These are phyloP conservation scores for Cariama cristata DNA, from an alignment of 2,113 vertebrate genomes.

Conservation along the genomic window DNA sequence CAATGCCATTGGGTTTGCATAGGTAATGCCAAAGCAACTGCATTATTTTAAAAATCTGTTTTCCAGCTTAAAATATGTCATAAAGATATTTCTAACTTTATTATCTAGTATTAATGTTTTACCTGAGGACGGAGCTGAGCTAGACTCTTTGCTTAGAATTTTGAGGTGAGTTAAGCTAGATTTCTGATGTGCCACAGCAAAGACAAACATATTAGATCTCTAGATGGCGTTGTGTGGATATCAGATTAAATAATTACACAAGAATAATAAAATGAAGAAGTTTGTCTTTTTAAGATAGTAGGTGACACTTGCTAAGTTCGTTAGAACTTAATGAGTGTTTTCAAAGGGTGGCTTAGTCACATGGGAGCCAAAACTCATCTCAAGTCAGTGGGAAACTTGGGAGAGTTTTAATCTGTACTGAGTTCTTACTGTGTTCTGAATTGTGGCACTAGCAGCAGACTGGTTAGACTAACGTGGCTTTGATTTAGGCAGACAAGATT, in stretches of 20 bases:
- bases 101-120: not conserved
- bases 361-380: not conserved
- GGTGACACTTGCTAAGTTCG: not conserved
- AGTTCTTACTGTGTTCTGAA: not conserved
- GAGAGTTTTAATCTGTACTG: not conserved
- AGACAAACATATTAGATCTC: not conserved
- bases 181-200: not conserved
- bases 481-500: not conserved
- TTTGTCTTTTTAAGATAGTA: not conserved
- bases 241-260: not conserved
- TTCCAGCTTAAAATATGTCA: not conserved
- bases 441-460: not conserved
- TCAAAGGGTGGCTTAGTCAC: not conserved
- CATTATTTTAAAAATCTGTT: not conserved
- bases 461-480: not conserved
- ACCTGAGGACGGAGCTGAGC: not conserved
- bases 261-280: not conserved
- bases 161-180: not conserved
- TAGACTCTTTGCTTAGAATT: not conserved
- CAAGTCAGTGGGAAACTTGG: not conserved
- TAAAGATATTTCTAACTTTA: not conserved
- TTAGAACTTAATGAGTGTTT: not conserved
- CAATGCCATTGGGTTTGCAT: not conserved
- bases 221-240: not conserved
- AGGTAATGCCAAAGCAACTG: not conserved